A percentile compares a stretch with the other conserved stretches of the same genome.
Conservation (phyloP, 2,113 vertebrate species). For the Hymenochirus boettgeri region DNA sequence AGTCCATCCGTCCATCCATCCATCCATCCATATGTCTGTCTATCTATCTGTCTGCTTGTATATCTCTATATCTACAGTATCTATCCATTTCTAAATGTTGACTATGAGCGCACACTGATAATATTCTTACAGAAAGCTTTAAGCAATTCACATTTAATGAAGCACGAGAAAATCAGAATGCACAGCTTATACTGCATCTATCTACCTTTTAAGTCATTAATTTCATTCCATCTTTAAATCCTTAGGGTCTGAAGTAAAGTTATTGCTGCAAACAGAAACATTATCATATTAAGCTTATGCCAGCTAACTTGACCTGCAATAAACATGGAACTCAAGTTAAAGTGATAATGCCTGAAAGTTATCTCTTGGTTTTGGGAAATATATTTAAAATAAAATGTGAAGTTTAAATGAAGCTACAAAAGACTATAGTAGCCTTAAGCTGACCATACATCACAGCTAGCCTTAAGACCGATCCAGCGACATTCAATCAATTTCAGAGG, state of each 20-base stretch:
- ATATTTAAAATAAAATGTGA: background rate
- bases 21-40: no score
- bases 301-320: background rate
- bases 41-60: no score
- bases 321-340: background rate
- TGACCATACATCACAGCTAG: no score
- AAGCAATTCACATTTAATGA: background rate
- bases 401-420: background rate
- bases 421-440: no score
- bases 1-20: no score
- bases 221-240: conserved; percentile 1
- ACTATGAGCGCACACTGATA: no score
- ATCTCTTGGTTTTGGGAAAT: background rate
- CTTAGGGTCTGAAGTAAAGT: background rate
- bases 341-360: background rate
- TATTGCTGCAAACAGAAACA: background rate
- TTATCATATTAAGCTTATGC: background rate
- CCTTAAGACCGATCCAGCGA: no score
- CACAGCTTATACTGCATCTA: background rate
- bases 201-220: background rate
- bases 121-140: background rate
- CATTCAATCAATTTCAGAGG: no score
- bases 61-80: no score
- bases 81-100: no score
- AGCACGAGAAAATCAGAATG: background rate